Conservation (phyloP, 2,888 invertebrate genomes). For the Diadegma fenestrale region DNA sequence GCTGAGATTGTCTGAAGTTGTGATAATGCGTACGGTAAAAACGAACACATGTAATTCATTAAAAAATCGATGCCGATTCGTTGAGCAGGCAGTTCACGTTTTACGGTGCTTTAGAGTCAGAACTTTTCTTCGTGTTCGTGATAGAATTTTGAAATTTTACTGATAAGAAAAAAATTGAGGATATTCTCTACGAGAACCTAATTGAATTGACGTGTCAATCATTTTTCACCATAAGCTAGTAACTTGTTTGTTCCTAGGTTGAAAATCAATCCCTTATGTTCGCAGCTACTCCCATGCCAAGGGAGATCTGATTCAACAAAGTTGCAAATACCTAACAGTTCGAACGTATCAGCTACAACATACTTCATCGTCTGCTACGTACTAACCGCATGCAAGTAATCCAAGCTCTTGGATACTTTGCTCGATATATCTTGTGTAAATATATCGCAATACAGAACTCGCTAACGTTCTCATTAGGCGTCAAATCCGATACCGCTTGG, state of each 20-base stretch:
- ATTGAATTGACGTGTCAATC: neutral
- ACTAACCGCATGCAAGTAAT: conserved; percentile 12
- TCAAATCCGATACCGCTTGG: conserved; percentile 20
- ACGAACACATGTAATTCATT: neutral
- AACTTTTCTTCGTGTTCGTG: neutral
- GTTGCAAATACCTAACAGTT: conserved; percentile 43
- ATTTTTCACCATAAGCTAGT: conserved; percentile 13
- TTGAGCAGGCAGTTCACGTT: neutral
- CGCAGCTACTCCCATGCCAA: neutral
- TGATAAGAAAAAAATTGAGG: neutral
- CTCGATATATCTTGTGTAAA: conserved; percentile 4
- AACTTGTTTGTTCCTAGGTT: neutral
- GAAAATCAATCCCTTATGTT: conserved; percentile 18
- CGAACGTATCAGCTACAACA: neutral
- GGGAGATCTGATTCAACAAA: conserved; percentile 28
- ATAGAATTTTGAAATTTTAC: too few relatives aligned
- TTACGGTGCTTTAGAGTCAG: neutral
- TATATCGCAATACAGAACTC: neutral
- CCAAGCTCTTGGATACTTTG: neutral
- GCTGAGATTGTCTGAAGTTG: neutral
- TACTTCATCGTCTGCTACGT: conserved; percentile 32
- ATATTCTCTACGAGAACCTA: too few relatives aligned
- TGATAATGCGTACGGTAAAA: neutral
- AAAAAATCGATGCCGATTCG: neutral
- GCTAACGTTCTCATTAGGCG: neutral